Conservation (phyloP, 2,113 vertebrate genomes). For the Gymnocephalus cernua region DNA sequence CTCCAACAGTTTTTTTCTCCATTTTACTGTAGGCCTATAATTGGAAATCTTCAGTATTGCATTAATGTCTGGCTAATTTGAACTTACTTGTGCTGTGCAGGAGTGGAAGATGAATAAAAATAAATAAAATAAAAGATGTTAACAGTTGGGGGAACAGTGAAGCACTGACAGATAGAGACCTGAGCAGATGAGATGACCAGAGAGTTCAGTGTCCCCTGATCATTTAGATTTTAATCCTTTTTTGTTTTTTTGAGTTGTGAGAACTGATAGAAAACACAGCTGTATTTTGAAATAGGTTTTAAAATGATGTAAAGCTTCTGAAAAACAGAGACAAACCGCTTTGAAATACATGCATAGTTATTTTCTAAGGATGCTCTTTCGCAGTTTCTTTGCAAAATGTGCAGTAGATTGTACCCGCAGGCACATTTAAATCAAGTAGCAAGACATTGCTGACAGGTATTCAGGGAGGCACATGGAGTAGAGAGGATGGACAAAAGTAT, state of each 20-base stretch:
- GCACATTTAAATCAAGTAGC: slow-evolving; percentile 9
- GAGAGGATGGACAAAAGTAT: background rate
- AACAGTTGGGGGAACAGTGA: background rate
- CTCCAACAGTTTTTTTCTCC: background rate
- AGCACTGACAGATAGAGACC: background rate
- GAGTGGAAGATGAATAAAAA: background rate
- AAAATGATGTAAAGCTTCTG: slow-evolving; percentile 21
- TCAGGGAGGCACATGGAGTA: background rate
- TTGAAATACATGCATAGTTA: background rate
- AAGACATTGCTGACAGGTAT: slow-evolving; percentile 8
- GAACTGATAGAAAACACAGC: slow-evolving; percentile 33
- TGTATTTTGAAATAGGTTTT: slow-evolving; percentile 21
- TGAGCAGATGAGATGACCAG: slow-evolving; percentile 29
- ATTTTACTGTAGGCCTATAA: background rate
- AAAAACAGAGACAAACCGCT: background rate
- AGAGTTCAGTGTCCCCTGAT: slow-evolving; percentile 7
- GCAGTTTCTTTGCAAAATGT: background rate
- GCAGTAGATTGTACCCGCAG: background rate
- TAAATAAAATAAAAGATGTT: background rate
- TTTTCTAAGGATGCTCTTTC: background rate
- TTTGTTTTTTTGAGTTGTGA: slow-evolving; percentile 39
- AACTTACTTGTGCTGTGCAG: background rate
- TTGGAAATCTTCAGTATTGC: background rate
- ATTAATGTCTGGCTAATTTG: background rate
- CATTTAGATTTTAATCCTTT: slow-evolving; percentile 55